Conservation (phyloP, 1,140 invertebrate species). For the Drosophila subobscura region DNA sequence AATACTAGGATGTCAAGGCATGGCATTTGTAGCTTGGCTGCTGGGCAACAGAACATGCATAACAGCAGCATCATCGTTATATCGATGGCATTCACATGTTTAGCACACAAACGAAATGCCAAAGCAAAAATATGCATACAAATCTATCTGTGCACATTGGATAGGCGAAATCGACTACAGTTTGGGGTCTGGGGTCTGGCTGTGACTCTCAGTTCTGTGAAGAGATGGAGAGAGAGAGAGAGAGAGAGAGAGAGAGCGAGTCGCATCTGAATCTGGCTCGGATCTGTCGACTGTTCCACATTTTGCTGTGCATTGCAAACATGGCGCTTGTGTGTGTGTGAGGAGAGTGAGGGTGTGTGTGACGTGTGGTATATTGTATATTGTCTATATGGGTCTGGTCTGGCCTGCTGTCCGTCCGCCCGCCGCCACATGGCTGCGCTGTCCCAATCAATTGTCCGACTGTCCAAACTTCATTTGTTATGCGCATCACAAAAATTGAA, state of each 20-base stretch:
- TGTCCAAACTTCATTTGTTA: constrained; percentile 82
- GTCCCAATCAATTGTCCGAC: constrained; percentile 80
- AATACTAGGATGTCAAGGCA: neutral
- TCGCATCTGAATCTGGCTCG: constrained; percentile 60
- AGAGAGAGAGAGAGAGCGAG: constrained; percentile 14
- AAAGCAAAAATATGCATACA: constrained; percentile 80
- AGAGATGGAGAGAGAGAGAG: no score
- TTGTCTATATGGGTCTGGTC: constrained; percentile 63
- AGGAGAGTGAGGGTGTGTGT: constrained; percentile 14
- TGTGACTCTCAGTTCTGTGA: constrained; percentile 8
- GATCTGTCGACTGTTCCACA: constrained; percentile 70
- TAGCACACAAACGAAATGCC: constrained; percentile 79
- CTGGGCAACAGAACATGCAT: constrained; percentile 33
- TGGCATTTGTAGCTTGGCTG: neutral
- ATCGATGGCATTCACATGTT: constrained; percentile 78
- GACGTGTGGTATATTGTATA: constrained; percentile 56
- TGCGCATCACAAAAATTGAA: constrained; percentile 81
- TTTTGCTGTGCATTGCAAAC: constrained; percentile 78
- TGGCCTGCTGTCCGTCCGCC: neutral
- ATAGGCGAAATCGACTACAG: constrained; percentile 59
- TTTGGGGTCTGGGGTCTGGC: constrained; percentile 8
- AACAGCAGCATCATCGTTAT: constrained; percentile 67
- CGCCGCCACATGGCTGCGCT: constrained; percentile 42
- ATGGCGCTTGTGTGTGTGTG: constrained; percentile 47
- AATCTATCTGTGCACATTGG: constrained; percentile 72